Base-by-base conservation (phyloP, 2,797 vertebrate species). In the Erithacus rubecula region DNA sequence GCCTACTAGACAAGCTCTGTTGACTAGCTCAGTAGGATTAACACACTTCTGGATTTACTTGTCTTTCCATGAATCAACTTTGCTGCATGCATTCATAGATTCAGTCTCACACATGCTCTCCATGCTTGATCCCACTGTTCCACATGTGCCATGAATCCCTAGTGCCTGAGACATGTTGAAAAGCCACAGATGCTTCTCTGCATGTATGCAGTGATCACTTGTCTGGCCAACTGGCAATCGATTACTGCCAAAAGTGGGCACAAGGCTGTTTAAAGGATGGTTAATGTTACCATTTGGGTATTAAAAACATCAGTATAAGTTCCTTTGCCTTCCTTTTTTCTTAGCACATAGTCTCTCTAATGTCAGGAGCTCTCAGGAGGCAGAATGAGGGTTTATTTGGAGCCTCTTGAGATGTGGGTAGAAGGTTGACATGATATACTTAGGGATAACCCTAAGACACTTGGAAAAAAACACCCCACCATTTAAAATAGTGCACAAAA, bases 181-280 rank as follows among this genome's bases (percentile, higher is more conserved):
- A 89, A 93, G 69, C 83, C 60, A 80, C 83, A 85, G 68, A 83
- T 70, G 68, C 81, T 92, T 90, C 81, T 75, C 83, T 84, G 91
- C 49, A 53, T 44, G 12, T 92, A 82, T 62, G 59, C 81, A 87
- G 41, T n/a, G 55, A 65, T 79, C 67, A 65, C 53, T 92, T 59
- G 20, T 77, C 68, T 83, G 41, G 58, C 62, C 65, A 94, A 68
- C 37, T 71, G 69, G 65, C 70, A 84, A 68, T 15, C 16, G 62
- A 75, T 64, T 64, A 36, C 39, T 69, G 70, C 53, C 87, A 94
- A 53, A 95, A 82, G n/a, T 60, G 60, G 55, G 23, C 36, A 55
- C 56, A 63, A 65, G 36, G 47, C 64, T 93, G 15, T 63, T 52
- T 69, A 64, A 12, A 71, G 64, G 53, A 65, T n/a, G 24, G 32